Evolutionary conservation across 2,113 vertebrate species (phyloP), one percentile per base, ranked within the genome.

Genomic region (Epinephelus lanceolatus): DNA sequence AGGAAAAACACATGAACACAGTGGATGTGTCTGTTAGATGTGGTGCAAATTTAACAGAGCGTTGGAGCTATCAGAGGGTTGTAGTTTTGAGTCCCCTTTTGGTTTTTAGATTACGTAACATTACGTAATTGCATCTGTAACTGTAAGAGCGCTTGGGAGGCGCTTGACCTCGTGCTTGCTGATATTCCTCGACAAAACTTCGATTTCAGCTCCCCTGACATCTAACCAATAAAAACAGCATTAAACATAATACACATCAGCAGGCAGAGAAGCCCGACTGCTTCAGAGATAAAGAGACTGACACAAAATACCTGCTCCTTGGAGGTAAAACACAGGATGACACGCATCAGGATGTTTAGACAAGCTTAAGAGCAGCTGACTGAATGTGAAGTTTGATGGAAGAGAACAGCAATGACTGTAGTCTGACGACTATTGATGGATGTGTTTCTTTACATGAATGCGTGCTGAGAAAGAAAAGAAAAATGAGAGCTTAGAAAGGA

Each of bases 81-180:
- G 74, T 56, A 61, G 70, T 72, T 84, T 81, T 8, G 59, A 78
- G 79, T 85, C 47, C 37, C 56, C 40, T 65, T 87, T 86, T 19
- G 42, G 77, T 83, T 87, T 89, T 76, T 33, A 17, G 12, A 82
- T 90, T 89, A 76, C 10, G 30, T 86, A 92, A 92, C 81, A 6
- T 91, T 91, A 76, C 9, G 5, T 90, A 90, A 90, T 67, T 71
- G 52, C 57, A 74, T 76, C 60, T 79, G 59, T 84, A 75, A 69
- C 56, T 30, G 56, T 4, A 4, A 18, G 62, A 87, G 23, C 30
- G 33, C 62, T 79, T 49, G 76, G 75, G 56, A 77, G 57, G 72
- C 2, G 52, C 45, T 65, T 45, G 82, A 86, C 78, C 79, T 57
- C 6, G 45, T 4, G 40, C 63, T 17, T 2, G 12, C 42, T 51